Percentiles rank a stretch among this genome's conserved stretches.
Conservation (phyloP, 2,888 invertebrate species). For the Drosophila neoperkinsi region DNA sequence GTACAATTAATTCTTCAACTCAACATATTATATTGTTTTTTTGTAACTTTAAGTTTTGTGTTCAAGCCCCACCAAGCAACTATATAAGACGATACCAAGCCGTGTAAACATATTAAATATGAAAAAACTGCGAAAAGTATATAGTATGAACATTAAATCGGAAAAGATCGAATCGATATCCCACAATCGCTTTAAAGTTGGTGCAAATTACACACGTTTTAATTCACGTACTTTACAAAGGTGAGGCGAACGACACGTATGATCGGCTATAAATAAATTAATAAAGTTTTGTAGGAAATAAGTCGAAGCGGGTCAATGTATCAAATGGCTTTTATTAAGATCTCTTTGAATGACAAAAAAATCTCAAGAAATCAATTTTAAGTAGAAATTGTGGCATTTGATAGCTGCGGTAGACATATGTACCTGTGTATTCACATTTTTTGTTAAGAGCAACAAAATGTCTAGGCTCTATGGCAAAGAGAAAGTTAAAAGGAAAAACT, state of each 20-base stretch:
- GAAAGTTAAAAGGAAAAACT: not conserved
- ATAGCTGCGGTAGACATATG: not conserved
- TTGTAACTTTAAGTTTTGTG: not conserved
- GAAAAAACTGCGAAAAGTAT: conserved; percentile 30
- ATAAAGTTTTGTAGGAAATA: conserved; percentile 8
- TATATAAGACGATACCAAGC: not conserved
- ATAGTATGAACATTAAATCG: conserved; percentile 34
- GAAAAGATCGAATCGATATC: conserved; percentile 31
- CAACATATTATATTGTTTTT: not conserved
- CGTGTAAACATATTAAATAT: conserved; percentile 14
- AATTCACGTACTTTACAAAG: conserved; percentile 30
- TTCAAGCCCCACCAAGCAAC: not conserved
- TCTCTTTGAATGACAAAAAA: not conserved
- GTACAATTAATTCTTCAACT: not conserved
- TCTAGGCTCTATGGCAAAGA: not conserved
- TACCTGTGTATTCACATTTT: not conserved
- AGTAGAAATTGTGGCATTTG: not conserved
- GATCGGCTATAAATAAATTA: conserved; percentile 8
- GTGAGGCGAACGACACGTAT: conserved; percentile 23
- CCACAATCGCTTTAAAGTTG: conserved; percentile 20
- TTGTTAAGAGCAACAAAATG: not conserved
- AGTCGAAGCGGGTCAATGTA: not conserved
- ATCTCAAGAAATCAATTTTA: not conserved
- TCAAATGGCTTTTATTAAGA: not conserved
- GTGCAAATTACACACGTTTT: conserved; percentile 28